A percentile compares a stretch with the other conserved stretches of the same genome.
Evolutionary conservation across 2,888 invertebrate species (phyloP).

Genomic region (Mythimna albipuncta): DNA sequence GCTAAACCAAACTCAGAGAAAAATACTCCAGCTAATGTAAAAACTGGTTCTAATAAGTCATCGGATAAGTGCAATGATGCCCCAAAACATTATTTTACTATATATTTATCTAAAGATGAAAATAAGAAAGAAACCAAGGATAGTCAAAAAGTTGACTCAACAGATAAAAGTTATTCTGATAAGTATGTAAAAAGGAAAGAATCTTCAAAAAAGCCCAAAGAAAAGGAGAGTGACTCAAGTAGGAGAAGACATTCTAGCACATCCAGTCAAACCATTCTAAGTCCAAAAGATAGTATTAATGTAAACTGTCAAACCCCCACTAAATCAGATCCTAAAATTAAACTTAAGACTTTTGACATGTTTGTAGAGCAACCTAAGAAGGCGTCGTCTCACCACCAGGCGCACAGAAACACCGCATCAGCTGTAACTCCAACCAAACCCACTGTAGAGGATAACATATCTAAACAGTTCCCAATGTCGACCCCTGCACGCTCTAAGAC

Average conservation of each 20-base stretch:
- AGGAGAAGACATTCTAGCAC: slow-evolving; percentile 75
- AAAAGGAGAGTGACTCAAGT: slow-evolving; percentile 68
- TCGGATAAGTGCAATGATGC: slow-evolving; percentile 72
- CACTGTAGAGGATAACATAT: slow-evolving; percentile 65
- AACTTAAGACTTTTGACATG: slow-evolving; percentile 84
- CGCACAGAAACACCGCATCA: slow-evolving; percentile 81
- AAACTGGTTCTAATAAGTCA: slow-evolving; percentile 68
- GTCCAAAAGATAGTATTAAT: slow-evolving; percentile 75
- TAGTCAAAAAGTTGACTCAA: slow-evolving; percentile 67
- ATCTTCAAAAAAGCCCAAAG: slow-evolving; percentile 70
- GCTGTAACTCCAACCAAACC: slow-evolving; percentile 65
- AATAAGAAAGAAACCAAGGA: slow-evolving; percentile 71
- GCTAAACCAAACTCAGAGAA: slow-evolving; percentile 71
- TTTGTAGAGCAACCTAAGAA: slow-evolving; percentile 82
- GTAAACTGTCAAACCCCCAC: slow-evolving; percentile 63
- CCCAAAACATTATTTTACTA: slow-evolving; percentile 74
- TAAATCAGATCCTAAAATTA: slow-evolving; percentile 78
- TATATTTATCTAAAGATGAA: slow-evolving; percentile 72
- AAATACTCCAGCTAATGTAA: slow-evolving; percentile 64
- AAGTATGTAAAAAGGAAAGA: slow-evolving; percentile 87
- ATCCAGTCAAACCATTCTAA: slow-evolving; percentile 77
- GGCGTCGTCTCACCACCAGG: slow-evolving; percentile 74
- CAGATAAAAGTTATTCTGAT: slow-evolving; percentile 79
- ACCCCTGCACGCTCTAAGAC: slow-evolving; percentile 63
- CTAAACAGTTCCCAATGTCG: slow-evolving; percentile 62